Percentiles rank a stretch among this genome's conserved stretches.
Evolutionary conservation across 2,888 invertebrate genomes (phyloP).

Genomic region (Taphrorychus bicolor): DNA sequence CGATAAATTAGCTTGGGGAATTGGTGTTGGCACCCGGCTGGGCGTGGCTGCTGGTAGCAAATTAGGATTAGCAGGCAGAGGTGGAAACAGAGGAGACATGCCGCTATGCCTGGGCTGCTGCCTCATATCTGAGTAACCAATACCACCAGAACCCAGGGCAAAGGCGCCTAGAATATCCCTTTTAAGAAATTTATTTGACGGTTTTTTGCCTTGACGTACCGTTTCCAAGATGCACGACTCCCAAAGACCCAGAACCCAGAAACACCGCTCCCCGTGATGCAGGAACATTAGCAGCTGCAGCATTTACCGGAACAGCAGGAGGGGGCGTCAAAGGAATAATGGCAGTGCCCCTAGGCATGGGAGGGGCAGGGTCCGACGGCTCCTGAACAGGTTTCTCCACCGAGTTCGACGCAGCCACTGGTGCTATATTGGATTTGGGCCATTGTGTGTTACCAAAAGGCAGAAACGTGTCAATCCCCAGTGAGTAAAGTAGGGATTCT

Average conservation of each 20-base stretch:
- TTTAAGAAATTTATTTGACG: not conserved
- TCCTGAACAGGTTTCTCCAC: conserved; percentile 53
- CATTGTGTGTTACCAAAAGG: conserved; percentile 1
- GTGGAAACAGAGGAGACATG: conserved; percentile 48
- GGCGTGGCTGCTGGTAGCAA: conserved; percentile 51
- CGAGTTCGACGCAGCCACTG: conserved; percentile 44
- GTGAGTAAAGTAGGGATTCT: conserved; percentile 33
- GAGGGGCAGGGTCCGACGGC: conserved; percentile 49
- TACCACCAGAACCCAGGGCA: conserved; percentile 56
- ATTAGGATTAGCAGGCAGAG: conserved; percentile 49
- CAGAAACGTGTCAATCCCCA: conserved; percentile 40
- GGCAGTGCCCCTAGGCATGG: conserved; percentile 49
- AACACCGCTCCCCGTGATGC: conserved; percentile 51
- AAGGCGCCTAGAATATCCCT: conserved; percentile 49
- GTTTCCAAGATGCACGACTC: conserved; percentile 55
- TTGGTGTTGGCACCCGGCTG: conserved; percentile 19
- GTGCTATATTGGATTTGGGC: conserved; percentile 17
- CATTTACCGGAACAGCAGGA: conserved; percentile 52
- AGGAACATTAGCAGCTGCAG: conserved; percentile 51
- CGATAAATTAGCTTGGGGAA: conserved; percentile 19
- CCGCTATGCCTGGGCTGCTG: conserved; percentile 49
- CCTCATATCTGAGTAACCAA: conserved; percentile 53
- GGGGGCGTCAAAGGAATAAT: conserved; percentile 49
- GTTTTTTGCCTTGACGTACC: conserved; percentile 43
- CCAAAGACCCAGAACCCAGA: conserved; percentile 55